Base-by-base conservation (phyloP, 1,140 invertebrate species). In the Drosophila fuyamai region DNA sequence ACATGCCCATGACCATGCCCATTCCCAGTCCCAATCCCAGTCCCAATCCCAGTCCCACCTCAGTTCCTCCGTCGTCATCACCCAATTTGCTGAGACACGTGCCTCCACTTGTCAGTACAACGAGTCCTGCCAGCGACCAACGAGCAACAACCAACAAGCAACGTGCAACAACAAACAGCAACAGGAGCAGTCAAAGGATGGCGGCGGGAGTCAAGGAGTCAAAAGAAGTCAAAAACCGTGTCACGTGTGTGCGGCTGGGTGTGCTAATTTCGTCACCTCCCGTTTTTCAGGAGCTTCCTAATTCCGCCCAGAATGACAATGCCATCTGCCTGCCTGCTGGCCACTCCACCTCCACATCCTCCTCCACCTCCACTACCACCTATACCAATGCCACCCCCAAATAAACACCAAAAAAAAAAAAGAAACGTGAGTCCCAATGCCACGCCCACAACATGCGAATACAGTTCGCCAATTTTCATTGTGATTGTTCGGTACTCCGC, bases 191-290 rank as follows among this genome's bases (percentile, higher is more conserved):
- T 48, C 51, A 53, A 55, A 51, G 58, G 56, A 70, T 32, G 12
- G 43, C 27, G 27, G 18, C 41, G 41, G 43, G 56, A 32, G 66
- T 63, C 71, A 76, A 76, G 74, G 60, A 77, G 72, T 82, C 68
- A 67, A 78, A 80, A 85, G 81, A 85, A 86, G 82, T 86, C 82
- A 86, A 86, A 72, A 76, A 75, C 65, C 79, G 67, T 67, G 82
- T 70, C 82, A 86, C 82, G 82, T 86, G 82, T 86, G 82, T 66
- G 60, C 44, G 38, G 43, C 41, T 71, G 57, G 48, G 72, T 74
- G 59, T 76, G 73, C 61, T 85, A 81, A 85, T 85, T 85, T 79
- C 71, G 78, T 77, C 81, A 78, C 66, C 74, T 79, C 53, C 58
- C 54, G 56, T 35, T 51, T 51, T 51, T 35, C 56, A 71, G 76